Conservation (phyloP, 2,888 invertebrate genomes). For the Ectobius pallidus region DNA sequence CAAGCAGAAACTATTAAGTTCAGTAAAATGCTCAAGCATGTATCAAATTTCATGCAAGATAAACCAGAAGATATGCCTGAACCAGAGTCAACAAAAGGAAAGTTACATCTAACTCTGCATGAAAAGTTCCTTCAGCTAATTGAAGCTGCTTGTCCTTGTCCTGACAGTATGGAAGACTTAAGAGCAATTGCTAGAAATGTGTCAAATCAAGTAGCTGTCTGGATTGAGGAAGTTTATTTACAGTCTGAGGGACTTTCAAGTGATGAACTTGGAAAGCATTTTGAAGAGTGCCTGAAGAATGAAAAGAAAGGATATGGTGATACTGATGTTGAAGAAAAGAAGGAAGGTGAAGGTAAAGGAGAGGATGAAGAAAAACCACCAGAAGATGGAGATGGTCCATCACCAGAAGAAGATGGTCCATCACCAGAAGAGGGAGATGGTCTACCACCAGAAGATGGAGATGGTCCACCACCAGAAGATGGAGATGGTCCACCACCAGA, state of each 20-base stretch:
- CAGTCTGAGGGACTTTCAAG: background rate
- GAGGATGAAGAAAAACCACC: background rate
- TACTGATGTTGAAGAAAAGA: too few species aligned
- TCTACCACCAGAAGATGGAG: too few species aligned
- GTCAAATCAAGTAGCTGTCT: background rate
- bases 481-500: too few species aligned
- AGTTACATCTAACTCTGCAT: background rate
- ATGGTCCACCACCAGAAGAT: too few species aligned
- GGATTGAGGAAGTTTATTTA: background rate
- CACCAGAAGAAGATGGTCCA: too few species aligned
- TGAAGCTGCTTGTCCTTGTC: background rate
- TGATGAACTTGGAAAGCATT: background rate
- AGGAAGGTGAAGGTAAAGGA: background rate
- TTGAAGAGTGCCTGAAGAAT: background rate
- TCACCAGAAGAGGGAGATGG: too few species aligned
- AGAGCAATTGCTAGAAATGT: background rate
- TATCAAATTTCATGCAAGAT: background rate
- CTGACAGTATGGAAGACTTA: background rate
- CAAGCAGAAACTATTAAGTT: background rate
- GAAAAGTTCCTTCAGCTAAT: background rate
- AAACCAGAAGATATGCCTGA: background rate
- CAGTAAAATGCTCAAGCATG: background rate
- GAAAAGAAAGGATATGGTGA: background rate
- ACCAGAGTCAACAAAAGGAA: background rate
- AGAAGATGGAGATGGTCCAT: background rate